A percentile compares a stretch with the other conserved stretches of the same genome.
phyloP scores from a whole-genome alignment of 2,797 vertebrate species.

The Pipistrellus pipistrellus region DNA sequence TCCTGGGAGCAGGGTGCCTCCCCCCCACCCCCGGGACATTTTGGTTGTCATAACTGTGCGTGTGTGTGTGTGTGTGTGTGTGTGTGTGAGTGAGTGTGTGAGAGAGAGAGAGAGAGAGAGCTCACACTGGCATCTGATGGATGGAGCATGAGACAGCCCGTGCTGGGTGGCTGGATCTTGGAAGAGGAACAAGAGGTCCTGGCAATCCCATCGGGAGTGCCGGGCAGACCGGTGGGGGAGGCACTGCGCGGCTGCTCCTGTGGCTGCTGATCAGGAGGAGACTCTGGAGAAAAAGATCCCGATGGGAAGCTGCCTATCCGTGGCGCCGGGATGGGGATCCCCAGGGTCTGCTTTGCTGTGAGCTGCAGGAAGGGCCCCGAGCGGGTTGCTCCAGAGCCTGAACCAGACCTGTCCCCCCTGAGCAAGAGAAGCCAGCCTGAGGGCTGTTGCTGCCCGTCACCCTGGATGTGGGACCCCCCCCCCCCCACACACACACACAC shows the following conservation, averaged over 20 bases:
- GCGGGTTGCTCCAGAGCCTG: not conserved
- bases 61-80: not conserved
- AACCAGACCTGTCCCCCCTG: not conserved
- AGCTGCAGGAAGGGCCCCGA: not conserved
- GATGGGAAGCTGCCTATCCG: accelerated
- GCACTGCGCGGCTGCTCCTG: not conserved
- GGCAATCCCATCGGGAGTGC: not conserved
- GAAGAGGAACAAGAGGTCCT: not conserved
- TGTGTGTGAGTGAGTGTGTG: too few relatives aligned
- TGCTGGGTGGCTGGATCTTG: not conserved
- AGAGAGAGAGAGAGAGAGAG: too few relatives aligned
- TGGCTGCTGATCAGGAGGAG: not conserved
- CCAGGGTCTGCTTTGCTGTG: not conserved
- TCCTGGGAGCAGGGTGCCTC: not conserved
- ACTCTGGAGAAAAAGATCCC: not conserved
- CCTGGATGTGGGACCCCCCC: not conserved
- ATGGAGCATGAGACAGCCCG: not conserved
- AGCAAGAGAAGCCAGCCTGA: not conserved
- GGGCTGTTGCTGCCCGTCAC: not conserved
- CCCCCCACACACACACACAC: too few relatives aligned
- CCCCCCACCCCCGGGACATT: not conserved
- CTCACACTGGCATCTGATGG: too few relatives aligned
- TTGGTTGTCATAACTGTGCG: not conserved
- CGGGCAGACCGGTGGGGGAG: not conserved
- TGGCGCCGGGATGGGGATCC: not conserved